phyloP scores from a whole-genome alignment of 2,113 vertebrate genomes.

The Pygoscelis adeliae region DNA sequence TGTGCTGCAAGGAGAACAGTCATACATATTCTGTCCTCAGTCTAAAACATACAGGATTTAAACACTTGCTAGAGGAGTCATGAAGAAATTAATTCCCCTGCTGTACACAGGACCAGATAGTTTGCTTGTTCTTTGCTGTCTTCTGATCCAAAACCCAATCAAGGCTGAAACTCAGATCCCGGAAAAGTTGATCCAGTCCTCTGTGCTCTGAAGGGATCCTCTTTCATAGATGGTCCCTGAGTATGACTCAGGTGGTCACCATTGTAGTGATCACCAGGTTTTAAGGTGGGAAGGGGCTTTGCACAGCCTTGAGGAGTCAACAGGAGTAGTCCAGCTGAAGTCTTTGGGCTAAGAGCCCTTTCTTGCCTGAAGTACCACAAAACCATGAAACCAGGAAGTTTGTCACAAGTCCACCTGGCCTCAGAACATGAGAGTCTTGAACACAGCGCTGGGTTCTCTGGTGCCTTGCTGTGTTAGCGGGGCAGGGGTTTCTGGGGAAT shows the following conservation, averaged over 20 bases:
- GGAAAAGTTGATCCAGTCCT: not conserved
- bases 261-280: not conserved
- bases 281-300: not conserved
- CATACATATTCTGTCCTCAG: not conserved
- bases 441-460: fast-evolving
- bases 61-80: not conserved
- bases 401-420: not conserved
- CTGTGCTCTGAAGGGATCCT: not conserved
- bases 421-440: not conserved
- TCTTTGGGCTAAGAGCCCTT: not conserved
- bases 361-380: not conserved
- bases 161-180: not conserved
- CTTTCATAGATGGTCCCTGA: not conserved
- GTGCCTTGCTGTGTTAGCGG: not conserved
- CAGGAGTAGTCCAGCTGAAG: not conserved
- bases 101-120: not conserved
- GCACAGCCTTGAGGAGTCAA: not conserved
- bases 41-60: not conserved
- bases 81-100: not conserved
- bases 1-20: not conserved
- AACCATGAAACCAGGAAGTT: not conserved
- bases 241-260: not conserved
- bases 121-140: not conserved
- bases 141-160: not conserved
- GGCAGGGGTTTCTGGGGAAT: not conserved